Base-by-base conservation (phyloP, 53 echinoderm and acorn worm genomes). In the Astropecten irregularis region DNA sequence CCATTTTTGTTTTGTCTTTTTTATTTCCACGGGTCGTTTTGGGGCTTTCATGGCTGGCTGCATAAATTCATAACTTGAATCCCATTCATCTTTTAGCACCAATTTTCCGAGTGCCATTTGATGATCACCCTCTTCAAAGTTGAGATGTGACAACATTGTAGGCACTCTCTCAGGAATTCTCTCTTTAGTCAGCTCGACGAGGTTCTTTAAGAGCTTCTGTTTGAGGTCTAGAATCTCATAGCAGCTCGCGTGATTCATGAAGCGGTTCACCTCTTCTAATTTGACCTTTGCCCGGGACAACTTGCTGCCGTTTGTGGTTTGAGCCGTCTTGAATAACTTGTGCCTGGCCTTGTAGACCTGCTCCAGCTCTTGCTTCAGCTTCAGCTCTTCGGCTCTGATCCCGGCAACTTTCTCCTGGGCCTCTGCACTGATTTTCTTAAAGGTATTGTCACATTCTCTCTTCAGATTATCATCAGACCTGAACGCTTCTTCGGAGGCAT, bases 171-270 rank as follows among this genome's bases (percentile, higher is more conserved):
- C 28, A 1, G 55, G 55, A 40, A 11, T 38, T 31, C 21, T 73
- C 38, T 52, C 23, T 36, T n/a, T n/a, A n/a, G 38, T 22, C 25
- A 76, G 55, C 13, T 54, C 16, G 6, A 23, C 26, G 6, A 76
- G 36, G 25, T 58, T 76, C 3, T 56, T 6, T 25, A 56, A 27
- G 18, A 58, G 23, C n/a, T 56, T 76, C 40, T 76, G 55, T 19
- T 76, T 57, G 26, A 76, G 56, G 8, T 15, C 16, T 23, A 76
- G 56, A 39, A 57, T 76, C 58, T 76, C 76, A 29, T 76, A 31
- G 40, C 40, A 28, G 56, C 40, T 76, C 16, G 37, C 58, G 15
- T 57, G 42, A 15, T 35, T 28, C 36, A 76, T 76, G 28, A 73
- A 11, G 20, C 14, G 34, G 32, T 37, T 73, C 10, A 52, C 73